Evolutionary conservation across 2,888 invertebrate species (phyloP), one percentile per base, ranked within the genome.

Genomic region (Malthinus seriepunctatus): DNA sequence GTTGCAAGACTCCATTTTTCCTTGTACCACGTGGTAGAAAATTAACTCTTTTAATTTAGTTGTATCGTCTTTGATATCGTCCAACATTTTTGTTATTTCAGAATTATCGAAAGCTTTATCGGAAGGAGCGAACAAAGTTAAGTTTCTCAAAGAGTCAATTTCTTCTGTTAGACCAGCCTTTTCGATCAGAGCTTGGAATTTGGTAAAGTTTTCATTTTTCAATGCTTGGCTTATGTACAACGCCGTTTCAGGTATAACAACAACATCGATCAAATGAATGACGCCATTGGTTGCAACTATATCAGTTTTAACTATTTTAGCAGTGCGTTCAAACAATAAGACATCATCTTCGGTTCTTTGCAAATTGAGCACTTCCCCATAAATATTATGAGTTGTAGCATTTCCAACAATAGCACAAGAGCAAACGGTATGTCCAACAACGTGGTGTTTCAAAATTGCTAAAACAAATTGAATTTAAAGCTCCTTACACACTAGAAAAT

Each of bases 281-380:
- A 90, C 88, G n/a, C 90, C 90, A 75, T 90, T 89, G 1, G 85
- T 87, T 8, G 84, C 88, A 76, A 90, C 83, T 32, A 85, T 78
- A 71, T 90, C 89, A 3, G 79, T 74, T 54, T 81, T 82, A 6
- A 82, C 73, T 23, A 88, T 80, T 71, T 84, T 83, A 0, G 84
- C 84, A 46, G 81, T 80, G 10, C 84, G 82, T 65, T 84, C 84
- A 23, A 88, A 81, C 35, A 83, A 76, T 34, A 87, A 71, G 57
- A 84, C 81, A 57, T 82, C 81, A 31, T 83, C 80, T 4, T 77
- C 75, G 45, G 73, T 82, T 62, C 82, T 80, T 70, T 78, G 81
- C 64, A 82, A 74, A 60, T 80, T 81, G 61, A 83, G 70, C 59
- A 78, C 71, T 37, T 80, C 79, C 11, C 80, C 80, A 51, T 82